Evolutionary conservation across 2,888 invertebrate species (phyloP).

Genomic region (Iselma pallidipennis): DNA sequence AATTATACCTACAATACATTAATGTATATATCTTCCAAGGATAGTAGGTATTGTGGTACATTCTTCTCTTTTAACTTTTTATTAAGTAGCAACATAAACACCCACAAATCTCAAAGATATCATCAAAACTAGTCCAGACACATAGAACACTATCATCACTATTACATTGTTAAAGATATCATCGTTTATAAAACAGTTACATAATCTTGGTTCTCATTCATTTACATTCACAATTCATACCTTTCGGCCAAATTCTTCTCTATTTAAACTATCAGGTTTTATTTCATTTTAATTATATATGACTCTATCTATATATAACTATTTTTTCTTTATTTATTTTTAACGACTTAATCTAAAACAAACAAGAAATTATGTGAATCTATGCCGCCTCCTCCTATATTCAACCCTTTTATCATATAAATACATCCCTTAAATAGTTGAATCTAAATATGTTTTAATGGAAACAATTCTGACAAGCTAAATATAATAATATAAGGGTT

Average conservation of each 20-base stretch:
- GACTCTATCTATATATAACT: constrained; percentile 33
- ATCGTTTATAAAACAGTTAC: constrained; percentile 21
- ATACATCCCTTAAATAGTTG: background rate
- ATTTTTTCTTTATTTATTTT: constrained; percentile 35
- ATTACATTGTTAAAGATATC: constrained; percentile 17
- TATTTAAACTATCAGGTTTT: constrained; percentile 26
- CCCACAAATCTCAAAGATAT: constrained; percentile 3
- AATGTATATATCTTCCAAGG: background rate
- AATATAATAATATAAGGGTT: constrained; percentile 1
- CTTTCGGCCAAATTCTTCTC: constrained; percentile 18
- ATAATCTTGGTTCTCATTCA: constrained; percentile 13
- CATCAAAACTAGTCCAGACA: constrained; percentile 3
- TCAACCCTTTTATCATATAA: background rate
- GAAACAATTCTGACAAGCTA: background rate
- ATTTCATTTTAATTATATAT: constrained; percentile 38
- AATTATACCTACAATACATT: background rate
- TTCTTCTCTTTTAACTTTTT: background rate
- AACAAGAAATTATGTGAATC: constrained; percentile 24
- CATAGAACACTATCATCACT: constrained; percentile 4
- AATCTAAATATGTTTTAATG: background rate
- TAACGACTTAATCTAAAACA: constrained; percentile 37
- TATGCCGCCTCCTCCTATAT: background rate
- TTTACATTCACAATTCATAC: constrained; percentile 20
- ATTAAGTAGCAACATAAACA: background rate
- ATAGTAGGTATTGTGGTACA: background rate